Conservation (phyloP, 1,140 invertebrate genomes). For the Cherax quadricarinatus region DNA sequence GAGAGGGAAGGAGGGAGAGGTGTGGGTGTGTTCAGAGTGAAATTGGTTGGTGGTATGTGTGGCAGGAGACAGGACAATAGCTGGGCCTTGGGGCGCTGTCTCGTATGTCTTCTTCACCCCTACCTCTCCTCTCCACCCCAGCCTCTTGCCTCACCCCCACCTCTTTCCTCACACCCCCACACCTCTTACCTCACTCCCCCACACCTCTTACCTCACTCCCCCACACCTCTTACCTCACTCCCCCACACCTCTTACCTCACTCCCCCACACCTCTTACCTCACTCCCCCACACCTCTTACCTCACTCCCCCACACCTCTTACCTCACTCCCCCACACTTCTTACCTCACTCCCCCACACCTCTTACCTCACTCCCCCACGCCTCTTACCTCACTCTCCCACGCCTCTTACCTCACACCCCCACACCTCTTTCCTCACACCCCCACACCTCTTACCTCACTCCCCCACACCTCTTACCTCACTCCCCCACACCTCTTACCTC, state of each 20-base stretch:
- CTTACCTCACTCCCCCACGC: no score
- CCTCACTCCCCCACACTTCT: no score
- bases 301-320: not conserved
- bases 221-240: no score
- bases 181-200: no score
- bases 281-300: not conserved
- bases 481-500: no score
- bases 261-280: not conserved
- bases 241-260: not conserved
- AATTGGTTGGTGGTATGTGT: not conserved
- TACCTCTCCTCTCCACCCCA: not conserved
- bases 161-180: not conserved
- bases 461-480: not conserved
- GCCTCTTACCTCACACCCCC: no score
- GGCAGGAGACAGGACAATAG: not conserved
- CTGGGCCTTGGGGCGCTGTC: not conserved
- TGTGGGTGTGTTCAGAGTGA: no score
- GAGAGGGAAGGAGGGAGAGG: not conserved
- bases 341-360: no score
- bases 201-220: not conserved
- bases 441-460: no score
- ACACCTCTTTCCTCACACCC: no score
- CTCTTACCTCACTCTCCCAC: no score
- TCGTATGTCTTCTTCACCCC: not conserved
- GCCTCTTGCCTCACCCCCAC: not conserved